Evolutionary conservation across 2,113 vertebrate genomes (phyloP).

Genomic region (Camarhynchus parvulus): DNA sequence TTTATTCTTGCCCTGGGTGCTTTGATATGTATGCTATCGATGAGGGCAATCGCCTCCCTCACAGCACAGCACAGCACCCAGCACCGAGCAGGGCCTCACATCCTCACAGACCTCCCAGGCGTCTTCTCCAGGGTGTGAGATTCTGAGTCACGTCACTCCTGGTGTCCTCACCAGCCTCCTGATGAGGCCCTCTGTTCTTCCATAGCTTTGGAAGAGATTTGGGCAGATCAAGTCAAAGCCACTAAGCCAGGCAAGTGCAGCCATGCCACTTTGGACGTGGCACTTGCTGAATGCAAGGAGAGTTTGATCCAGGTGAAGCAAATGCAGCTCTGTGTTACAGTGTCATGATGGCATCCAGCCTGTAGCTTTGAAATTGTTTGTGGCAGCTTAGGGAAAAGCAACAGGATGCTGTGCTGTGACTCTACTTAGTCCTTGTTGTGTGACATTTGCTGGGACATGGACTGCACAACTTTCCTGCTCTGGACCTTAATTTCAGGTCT

Average conservation of each 20-base stretch:
- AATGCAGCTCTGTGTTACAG: not conserved
- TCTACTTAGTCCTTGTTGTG: not conserved
- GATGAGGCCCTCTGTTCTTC: not conserved
- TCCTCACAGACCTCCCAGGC: conserved; percentile 7
- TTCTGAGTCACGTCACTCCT: not conserved
- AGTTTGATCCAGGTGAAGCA: not conserved
- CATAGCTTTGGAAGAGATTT: not conserved
- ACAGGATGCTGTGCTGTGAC: not conserved
- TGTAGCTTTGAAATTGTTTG: not conserved
- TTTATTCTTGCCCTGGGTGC: conserved; percentile 53
- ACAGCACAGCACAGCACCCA: not conserved
- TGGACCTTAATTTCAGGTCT: not conserved
- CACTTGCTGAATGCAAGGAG: not conserved
- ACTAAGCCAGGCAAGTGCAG: not conserved
- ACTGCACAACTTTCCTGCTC: not conserved
- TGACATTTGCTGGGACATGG: not conserved
- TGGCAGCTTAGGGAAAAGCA: not conserved
- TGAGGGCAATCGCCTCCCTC: not conserved
- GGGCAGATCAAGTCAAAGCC: not conserved
- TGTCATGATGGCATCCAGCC: not conserved
- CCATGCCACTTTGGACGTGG: not conserved
- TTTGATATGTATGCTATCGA: conserved; percentile 36
- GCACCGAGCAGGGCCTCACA: not conserved
- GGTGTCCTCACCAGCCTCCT: not conserved
- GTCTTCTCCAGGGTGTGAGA: accelerated